Base-by-base conservation (phyloP, 2,797 vertebrate species). In the Antrozous pallidus region DNA sequence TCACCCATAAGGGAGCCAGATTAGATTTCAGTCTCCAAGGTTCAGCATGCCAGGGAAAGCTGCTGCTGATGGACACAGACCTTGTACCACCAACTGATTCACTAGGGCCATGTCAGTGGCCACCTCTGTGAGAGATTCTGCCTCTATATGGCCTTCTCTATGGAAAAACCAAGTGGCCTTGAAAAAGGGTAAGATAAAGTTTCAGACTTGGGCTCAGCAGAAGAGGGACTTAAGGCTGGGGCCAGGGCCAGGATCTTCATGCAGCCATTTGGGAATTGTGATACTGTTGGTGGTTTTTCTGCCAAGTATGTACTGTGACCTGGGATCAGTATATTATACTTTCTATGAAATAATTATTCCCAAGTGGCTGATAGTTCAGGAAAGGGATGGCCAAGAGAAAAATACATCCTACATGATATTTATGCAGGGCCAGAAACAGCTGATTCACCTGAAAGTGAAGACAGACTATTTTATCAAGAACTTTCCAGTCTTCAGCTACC, bases 401-500 rank as follows among this genome's bases (percentile, higher is more conserved):
- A 36, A 36, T 22, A 97, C 71, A 51, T 95, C 96, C 33, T 98
- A 98, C 0, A 0, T 56, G 61, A 79, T 98, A 20, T 7, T 24
- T 20, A 82, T 92, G 36, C 95, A 96, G 17, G 94, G 93, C 10
- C 91, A 95, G 78, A 69, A 93, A 20, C 89, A 88, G 2, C 0
- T 97, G 38, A 5, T 97, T 47, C 97, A 71, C 45, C 92, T 98
- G 54, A 91, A 10, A 0, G 70, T 86, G 67, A 96, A 92, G 8
- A 93, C 58, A 79, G 73, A 67, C 38, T 49, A 97, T 13, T 79
- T 96, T 69, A 91, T 93, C 65, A 80, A 10, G 28, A 85, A 91
- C 75, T 77, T 98, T 12, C 97, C 95, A 0, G 80, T 98, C 88
- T 96, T 97, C 88, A 97, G 90, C 2, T 98, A 97, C 33, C 77